These are phyloP conservation scores for Himalopsyche tibetana DNA, from an alignment of 2,888 invertebrate species.

Conservation along the genomic window DNA sequence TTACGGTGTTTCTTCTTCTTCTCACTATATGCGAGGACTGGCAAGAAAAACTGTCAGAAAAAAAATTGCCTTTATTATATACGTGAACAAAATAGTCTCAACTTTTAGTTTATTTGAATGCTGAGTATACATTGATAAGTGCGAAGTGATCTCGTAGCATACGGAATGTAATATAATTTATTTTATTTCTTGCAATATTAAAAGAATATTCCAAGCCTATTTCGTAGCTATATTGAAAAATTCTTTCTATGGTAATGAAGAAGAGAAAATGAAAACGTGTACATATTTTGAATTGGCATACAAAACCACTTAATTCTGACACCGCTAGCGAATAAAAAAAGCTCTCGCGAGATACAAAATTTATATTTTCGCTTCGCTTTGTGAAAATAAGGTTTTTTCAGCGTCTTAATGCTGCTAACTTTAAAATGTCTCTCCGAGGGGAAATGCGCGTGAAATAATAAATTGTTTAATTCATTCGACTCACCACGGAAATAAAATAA, in stretches of 20 bases:
- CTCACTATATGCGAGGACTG: too few species aligned
- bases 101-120: too few species aligned
- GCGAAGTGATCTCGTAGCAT: too few species aligned
- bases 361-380: conserved; percentile 17
- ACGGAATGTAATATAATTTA: too few species aligned
- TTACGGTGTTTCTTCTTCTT: too few species aligned
- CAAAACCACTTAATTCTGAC: conserved; percentile 26
- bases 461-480: conserved; percentile 21
- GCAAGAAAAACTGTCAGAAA: too few species aligned
- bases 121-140: too few species aligned
- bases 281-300: conserved; percentile 3
- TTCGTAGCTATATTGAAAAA: background rate
- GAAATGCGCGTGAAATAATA: conserved; percentile 31
- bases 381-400: conserved; percentile 8
- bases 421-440: conserved; percentile 23
- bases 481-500: conserved; percentile 31
- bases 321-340: conserved; percentile 19
- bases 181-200: background rate
- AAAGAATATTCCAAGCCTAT: conserved; percentile 1
- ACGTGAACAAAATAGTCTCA: too few species aligned
- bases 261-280: conserved; percentile 26
- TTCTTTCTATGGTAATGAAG: conserved; percentile 19
- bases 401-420: background rate
- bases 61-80: too few species aligned
- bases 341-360: background rate